Evolutionary conservation across 37 sponge, comb jelly and placozoan species (phyloP), one percentile per base, ranked within the genome.

Genomic region (Ianthella basta): DNA sequence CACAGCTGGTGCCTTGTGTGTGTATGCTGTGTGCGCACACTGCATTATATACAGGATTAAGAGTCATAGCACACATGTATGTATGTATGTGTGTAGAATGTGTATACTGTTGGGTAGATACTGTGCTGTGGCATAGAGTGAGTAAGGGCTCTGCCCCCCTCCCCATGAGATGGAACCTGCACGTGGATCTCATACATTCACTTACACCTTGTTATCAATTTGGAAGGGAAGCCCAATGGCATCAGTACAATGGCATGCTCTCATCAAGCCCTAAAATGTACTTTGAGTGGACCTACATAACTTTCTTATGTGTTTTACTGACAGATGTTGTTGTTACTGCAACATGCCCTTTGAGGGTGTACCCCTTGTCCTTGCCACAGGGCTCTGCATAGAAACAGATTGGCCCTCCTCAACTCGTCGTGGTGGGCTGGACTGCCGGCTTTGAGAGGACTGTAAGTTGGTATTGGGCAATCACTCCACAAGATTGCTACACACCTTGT

Each of bases 361-460:
- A n/a, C 23, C 50, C 16, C 57, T 32, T 61, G n/a, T 21, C 13
- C 16, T 55, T 35, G 10, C 15, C 56, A 20, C 72, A 91, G 91
- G 44, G 72, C 87, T 44, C 85, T 91, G 3, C 39, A 84, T 59
- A 60, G 69, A 37, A 91, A 91, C 74, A 23, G 69, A 16, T 50
- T 91, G 59, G 80, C 59, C 14, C 23, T 16, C 35, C 80, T 91
- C 14, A 30, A 80, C 20, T 4, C 73, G 1, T 59, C 34, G 25
- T 41, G 56, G 60, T 89, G 85, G 36, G 56, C 60, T 72, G 86
- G 85, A 65, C 24, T 85, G 3, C 40, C 79, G 8, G 0, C 53
- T 44, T 60, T 89, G 72, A 30, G 70, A n/a, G 55, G 64, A 30
- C 73, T 89, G 89, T 89, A 35, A 84, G 88, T 69, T 55, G 30